Evolutionary conservation across 2,113 vertebrate species (phyloP).

Genomic region (Gobius niger): DNA sequence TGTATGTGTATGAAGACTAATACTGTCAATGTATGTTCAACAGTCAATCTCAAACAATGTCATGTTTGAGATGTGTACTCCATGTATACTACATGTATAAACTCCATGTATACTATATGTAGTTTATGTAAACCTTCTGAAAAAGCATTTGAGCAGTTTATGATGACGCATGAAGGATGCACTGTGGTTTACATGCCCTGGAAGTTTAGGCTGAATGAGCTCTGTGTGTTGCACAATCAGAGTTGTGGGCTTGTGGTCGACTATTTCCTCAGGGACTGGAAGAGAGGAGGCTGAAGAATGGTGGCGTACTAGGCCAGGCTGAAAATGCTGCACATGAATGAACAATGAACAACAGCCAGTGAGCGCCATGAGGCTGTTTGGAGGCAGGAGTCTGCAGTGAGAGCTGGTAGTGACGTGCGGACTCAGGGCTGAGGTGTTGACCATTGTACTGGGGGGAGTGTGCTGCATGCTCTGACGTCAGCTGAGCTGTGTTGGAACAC

Average conservation of each 20-base stretch:
- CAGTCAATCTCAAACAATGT: too few species aligned
- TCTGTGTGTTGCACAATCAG: slow-evolving; percentile 69
- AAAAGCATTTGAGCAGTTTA: slow-evolving; percentile 18
- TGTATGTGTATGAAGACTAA: too few species aligned
- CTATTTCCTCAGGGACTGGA: slow-evolving; percentile 56
- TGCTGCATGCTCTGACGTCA: slow-evolving; percentile 47
- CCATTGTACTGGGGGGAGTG: slow-evolving; percentile 24
- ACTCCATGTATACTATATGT: too few species aligned
- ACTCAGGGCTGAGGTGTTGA: slow-evolving; percentile 20
- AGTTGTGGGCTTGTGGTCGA: slow-evolving; percentile 67
- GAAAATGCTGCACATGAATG: slow-evolving; percentile 72
- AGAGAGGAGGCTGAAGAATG: slow-evolving; percentile 67
- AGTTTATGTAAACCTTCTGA: slow-evolving; percentile 26
- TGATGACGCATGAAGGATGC: slow-evolving; percentile 48
- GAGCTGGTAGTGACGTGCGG: slow-evolving; percentile 41
- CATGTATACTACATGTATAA: too few species aligned
- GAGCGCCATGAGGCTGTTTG: slow-evolving; percentile 46
- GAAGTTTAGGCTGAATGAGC: slow-evolving; percentile 66
- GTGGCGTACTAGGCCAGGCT: slow-evolving; percentile 66
- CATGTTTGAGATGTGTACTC: too few species aligned
- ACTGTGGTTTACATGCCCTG: slow-evolving; percentile 45
- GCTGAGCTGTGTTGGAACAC: slow-evolving; percentile 24
- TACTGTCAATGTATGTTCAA: too few species aligned
- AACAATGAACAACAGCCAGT: slow-evolving; percentile 75
- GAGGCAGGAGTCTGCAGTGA: slow-evolving; percentile 21